phyloP scores from a whole-genome alignment of 2,888 invertebrate genomes.

The Oscheius sp. region DNA sequence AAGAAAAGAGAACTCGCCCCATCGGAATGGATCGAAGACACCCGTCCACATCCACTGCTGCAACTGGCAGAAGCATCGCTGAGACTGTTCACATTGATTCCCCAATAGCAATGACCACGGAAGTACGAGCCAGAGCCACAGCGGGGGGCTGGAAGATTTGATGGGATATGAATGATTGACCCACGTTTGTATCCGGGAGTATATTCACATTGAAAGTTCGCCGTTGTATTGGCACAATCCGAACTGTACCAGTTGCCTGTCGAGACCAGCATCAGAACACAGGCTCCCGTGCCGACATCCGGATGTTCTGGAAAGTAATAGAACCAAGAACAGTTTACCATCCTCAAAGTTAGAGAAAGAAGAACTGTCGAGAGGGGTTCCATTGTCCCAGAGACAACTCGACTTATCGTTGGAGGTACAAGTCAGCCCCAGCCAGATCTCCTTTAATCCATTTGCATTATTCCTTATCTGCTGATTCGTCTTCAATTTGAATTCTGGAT shows the following conservation, averaged over 20 bases:
- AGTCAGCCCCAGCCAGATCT: slow-evolving; percentile 9
- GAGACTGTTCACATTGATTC: neutral
- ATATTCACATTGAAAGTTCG: neutral
- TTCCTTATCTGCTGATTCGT: no score
- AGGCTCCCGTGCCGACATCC: neutral
- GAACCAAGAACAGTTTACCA: no score
- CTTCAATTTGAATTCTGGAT: no score
- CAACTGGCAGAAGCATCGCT: neutral
- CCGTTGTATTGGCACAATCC: neutral
- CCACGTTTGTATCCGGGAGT: neutral
- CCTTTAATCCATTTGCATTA: no score
- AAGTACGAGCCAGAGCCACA: slow-evolving; percentile 1
- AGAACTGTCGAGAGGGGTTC: neutral
- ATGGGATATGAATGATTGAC: no score
- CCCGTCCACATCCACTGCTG: neutral
- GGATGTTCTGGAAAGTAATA: neutral
- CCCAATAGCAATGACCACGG: neutral
- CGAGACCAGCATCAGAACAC: neutral
- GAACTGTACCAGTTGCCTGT: neutral
- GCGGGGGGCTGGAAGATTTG: no score
- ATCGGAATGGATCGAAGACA: neutral
- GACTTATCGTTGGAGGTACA: neutral
- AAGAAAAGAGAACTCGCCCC: neutral
- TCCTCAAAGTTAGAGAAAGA: slow-evolving; percentile 1
- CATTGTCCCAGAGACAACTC: slow-evolving; percentile 6